Evolutionary conservation across 2,113 vertebrate genomes (phyloP), one percentile per base, ranked within the genome.

Genomic region (Oreochromis tanganicae): DNA sequence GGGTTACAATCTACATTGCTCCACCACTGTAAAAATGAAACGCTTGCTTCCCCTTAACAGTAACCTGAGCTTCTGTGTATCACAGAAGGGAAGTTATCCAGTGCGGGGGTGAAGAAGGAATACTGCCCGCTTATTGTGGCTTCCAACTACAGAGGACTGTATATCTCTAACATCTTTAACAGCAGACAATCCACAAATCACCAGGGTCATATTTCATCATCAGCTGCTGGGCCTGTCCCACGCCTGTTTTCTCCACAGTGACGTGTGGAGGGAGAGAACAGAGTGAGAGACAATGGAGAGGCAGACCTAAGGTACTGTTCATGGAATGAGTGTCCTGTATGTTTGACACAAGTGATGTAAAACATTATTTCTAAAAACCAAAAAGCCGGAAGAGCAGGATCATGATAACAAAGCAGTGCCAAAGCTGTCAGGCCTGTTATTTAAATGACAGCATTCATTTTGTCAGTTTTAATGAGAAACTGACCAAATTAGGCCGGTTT

Each of bases 141-240:
- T 87, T 93, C 90, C 86, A 80, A 63, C 88, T 90, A 50, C 85
- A 83, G 78, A 94, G 88, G 87, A 84, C 84, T 81, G 84, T 38
- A 87, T 91, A 54, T 86, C 85, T 80, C 63, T 83, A 85, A 88
- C 84, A 88, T 79, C 92, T 86, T 88, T 73, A 86, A 48, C 88
- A 85, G 89, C 90, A 89, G 89, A 92, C 90, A 83, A 85, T 88
- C 91, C 91, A 89, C 84, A 90, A 94, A 92, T 94, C 95, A 92
- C 83, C 14, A 84, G 91, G 88, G 88, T 94, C 91, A 81, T 93
- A 90, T 95, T 96, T 96, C 93, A 94, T 92, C 91, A 88, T 89
- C 84, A 94, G 95, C 93, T 95, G 95, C 92, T 41, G 84, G 89
- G 85, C 87, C 91, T 55, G 78, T 63, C 90, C 89, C 82, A 73